Conservation (phyloP, 2,797 vertebrate genomes). For the Anomalospiza imberbis region DNA sequence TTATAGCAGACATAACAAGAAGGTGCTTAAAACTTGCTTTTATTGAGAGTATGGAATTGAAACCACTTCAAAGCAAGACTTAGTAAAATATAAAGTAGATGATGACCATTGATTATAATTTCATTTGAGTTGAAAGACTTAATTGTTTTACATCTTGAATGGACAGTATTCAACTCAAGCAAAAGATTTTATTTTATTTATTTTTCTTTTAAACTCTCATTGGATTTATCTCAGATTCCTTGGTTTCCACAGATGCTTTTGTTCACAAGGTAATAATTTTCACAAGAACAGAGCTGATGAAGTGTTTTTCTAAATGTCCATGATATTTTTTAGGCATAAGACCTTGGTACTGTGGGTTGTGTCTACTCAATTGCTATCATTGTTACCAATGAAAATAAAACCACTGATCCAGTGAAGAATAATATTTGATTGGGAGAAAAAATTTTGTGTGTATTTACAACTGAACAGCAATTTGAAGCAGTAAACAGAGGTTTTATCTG, state of each 20-base stretch:
- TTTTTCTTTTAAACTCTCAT: not conserved
- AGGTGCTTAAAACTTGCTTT: not conserved
- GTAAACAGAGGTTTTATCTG: not conserved
- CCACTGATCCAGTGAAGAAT: not conserved
- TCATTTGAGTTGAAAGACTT: not conserved
- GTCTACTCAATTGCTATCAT: not conserved
- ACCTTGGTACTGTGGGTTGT: not conserved
- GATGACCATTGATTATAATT: not conserved
- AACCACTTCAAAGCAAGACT: conserved; percentile 24
- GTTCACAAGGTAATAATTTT: not conserved
- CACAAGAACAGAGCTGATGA: not conserved
- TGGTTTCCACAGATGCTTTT: not conserved
- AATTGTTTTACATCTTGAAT: not conserved
- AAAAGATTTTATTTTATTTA: not conserved
- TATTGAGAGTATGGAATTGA: not conserved
- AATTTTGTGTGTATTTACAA: not conserved
- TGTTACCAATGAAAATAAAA: not conserved
- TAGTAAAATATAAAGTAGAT: conserved; percentile 9
- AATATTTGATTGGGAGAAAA: not conserved
- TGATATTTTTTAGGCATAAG: not conserved
- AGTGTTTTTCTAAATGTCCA: not conserved
- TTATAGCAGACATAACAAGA: conserved; percentile 30
- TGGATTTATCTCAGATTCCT: not conserved
- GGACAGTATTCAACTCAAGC: not conserved
- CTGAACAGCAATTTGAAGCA: not conserved